phyloP scores from a whole-genome alignment of 2,888 invertebrate genomes.

The Tupiocoris notatus region DNA sequence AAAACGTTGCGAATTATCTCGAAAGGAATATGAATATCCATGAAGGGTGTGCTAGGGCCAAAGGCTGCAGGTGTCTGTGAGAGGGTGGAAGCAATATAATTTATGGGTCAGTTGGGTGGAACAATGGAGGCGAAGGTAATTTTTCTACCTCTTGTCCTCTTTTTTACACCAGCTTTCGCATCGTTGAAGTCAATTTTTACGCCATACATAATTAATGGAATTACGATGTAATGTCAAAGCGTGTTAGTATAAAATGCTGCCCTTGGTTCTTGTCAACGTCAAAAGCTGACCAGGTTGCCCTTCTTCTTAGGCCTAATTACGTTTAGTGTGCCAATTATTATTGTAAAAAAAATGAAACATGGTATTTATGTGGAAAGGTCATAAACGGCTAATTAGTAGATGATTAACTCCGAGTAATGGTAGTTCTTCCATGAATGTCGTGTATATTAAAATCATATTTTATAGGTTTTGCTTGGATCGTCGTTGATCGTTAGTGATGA shows the following conservation, averaged over 20 bases:
- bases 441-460: too few species aligned
- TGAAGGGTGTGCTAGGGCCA: constrained; percentile 15
- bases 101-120: constrained; percentile 34
- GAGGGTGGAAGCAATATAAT: constrained; percentile 6
- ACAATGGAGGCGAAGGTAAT: constrained; percentile 22
- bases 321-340: too few species aligned
- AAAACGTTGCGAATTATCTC: constrained; percentile 33
- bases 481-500: too few species aligned
- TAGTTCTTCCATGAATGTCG: too few species aligned
- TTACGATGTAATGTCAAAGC: background rate
- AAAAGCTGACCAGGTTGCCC: background rate
- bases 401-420: too few species aligned
- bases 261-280: background rate
- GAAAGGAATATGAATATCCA: constrained; percentile 33
- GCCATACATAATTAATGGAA: constrained; percentile 23
- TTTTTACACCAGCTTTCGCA: constrained; percentile 5
- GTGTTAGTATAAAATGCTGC: background rate
- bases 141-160: background rate
- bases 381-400: too few species aligned
- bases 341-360: too few species aligned
- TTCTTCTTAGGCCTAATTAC: too few species aligned
- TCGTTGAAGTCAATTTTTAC: constrained; percentile 17
- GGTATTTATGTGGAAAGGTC: too few species aligned
- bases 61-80: background rate
- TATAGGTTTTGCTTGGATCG: too few species aligned